Evolutionary conservation across 1,140 invertebrate genomes (phyloP), one percentile per base, ranked within the genome.

Genomic region (Drosophila tropicalis): DNA sequence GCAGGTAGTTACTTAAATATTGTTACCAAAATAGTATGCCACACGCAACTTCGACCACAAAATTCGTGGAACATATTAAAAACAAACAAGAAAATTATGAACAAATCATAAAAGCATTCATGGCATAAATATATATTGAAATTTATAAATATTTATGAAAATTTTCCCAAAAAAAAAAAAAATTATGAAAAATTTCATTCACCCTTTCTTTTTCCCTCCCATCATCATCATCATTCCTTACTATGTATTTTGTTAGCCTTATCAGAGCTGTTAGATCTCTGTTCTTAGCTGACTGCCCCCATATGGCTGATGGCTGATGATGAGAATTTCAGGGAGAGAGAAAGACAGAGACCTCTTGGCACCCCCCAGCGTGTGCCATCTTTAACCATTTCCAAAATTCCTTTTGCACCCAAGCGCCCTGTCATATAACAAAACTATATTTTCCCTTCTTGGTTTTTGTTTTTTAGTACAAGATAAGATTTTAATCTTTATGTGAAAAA

Each of bases 401-500:
- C 80, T 70, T 77, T 87, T 89, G 84, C 80, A 82, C 64, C 51
- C 79, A 75, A 76, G 82, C 84, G 84, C 76, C 83, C 81, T 85
- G 75, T 76, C 82, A 78, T 86, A 85, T 86, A 85, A 85, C 77
- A 85, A 85, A 86, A 64, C 44, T 29, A 58, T 17, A 58, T 36
- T 58, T 58, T 34, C 25, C 44, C 44, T 51, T 51, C 17, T 9
- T 51, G 17, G 7, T 32, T 56, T 56, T 76, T 72, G 56, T 77
- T 83, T 79, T 87, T 87, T 89, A 81, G 80, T 89, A 81, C 76
- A 80, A 79, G 84, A 89, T 89, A 89, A 89, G 84, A 89, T 89
- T 72, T 65, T 89, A 89, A 89, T 89, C 84, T 89, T 89, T 89
- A 89, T 89, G 84, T 89, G 84, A 89, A 89, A 84, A 89, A 89